Evolutionary conservation across 2,888 invertebrate species (phyloP).

Genomic region (Philonicus albiceps): DNA sequence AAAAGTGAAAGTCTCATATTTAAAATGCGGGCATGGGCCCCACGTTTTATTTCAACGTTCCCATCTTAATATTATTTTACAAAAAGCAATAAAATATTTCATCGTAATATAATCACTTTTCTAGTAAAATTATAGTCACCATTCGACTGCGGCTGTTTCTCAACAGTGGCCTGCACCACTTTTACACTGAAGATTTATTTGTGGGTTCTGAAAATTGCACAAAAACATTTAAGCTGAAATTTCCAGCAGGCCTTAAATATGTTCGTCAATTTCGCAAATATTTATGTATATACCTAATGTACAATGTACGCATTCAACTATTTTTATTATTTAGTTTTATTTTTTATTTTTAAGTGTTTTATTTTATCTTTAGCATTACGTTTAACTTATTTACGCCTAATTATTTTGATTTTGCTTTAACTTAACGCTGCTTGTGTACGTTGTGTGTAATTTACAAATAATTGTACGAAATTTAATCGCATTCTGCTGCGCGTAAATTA

Average conservation of each 20-base stretch:
- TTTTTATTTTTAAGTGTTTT: neutral
- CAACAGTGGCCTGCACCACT: neutral
- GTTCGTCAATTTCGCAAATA: neutral
- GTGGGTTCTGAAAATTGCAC: neutral
- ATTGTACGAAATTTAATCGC: slow-evolving; percentile 17
- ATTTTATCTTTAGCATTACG: neutral
- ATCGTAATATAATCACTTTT: neutral
- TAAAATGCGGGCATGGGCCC: slow-evolving; percentile 15
- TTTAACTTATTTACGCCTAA: neutral
- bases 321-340: neutral
- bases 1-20: neutral
- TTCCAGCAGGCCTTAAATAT: neutral
- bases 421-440: neutral
- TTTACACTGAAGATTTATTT: neutral
- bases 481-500: neutral
- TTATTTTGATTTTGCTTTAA: slow-evolving; percentile 17
- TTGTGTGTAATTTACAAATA: neutral
- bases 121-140: slow-evolving; percentile 7
- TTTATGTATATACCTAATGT: neutral
- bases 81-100: slow-evolving; percentile 7
- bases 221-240: neutral
- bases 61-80: neutral
- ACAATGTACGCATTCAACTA: neutral
- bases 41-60: slow-evolving; percentile 8
- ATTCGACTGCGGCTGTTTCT: neutral